Conservation (phyloP, 2,888 invertebrate genomes). For the Drosophila nigricruria region DNA sequence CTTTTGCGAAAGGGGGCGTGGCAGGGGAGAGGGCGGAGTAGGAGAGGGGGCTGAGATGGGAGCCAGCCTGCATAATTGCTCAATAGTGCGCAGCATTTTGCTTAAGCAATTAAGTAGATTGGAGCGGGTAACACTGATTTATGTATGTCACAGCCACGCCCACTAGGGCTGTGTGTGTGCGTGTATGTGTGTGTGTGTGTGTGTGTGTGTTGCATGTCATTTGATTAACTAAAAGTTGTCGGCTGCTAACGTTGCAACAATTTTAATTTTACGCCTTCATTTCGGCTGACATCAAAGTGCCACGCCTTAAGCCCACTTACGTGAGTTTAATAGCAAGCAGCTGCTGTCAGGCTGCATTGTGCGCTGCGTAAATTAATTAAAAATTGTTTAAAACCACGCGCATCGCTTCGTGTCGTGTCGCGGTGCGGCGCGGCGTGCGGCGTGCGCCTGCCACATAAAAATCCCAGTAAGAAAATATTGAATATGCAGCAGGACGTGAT, state of each 20-base stretch:
- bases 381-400: conserved; percentile 60
- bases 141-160: conserved; percentile 45
- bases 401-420: neutral
- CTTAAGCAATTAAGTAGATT: conserved; percentile 70
- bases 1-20: conserved; percentile 23
- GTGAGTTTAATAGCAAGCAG: conserved; percentile 71
- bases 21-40: neutral
- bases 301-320: conserved; percentile 49
- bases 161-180: neutral
- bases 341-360: conserved; percentile 62
- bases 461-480: conserved; percentile 42
- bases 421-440: neutral
- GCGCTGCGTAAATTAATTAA: conserved; percentile 72
- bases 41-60: neutral
- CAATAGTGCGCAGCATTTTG: conserved; percentile 73
- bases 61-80: conserved; percentile 67
- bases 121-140: conserved; percentile 59
- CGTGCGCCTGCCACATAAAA: conserved; percentile 7
- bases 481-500: neutral
- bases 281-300: conserved; percentile 29
- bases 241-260: conserved; percentile 32
- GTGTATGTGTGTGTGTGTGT: conserved; percentile 7
- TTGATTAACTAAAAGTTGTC: conserved; percentile 71
- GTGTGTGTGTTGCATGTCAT: conserved; percentile 54
- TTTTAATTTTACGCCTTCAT: conserved; percentile 66